Evolutionary conservation across 2,113 vertebrate genomes (phyloP), one percentile per base, ranked within the genome.

Genomic region (Passer domesticus): DNA sequence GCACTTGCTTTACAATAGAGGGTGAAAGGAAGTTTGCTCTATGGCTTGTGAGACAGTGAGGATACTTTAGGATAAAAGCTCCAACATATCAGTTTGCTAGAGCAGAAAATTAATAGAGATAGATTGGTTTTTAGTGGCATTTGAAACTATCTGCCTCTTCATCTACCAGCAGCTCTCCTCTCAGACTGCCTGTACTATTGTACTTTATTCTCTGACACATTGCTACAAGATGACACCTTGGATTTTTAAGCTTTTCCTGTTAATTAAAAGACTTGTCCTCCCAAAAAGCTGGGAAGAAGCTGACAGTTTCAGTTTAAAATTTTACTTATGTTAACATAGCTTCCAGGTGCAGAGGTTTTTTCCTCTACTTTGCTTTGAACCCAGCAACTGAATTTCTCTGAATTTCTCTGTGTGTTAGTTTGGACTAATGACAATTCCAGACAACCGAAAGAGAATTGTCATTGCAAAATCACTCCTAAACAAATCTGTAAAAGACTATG

Each of bases 101-200:
- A 94, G 66, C 41, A 94, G 60, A 92, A 94, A 94, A 91, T 82
- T 83, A 92, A 94, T 55, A 77, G 22, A 87, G 87, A 63, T 8
- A 74, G 77, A 90, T 22, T 20, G 30, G 5, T 0, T 76, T 87
- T 89, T 37, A 92, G 78, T 62, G 41, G 53, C 70, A 87, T 87
- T 91, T 85, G 58, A 92, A 96, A 89, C 58, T 82, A 83, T 56
- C 73, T 94, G 84, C 22, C 49, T 58, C 68, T 88, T 91, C 63
- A 87, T 66, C 82, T 72, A 85, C 41, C 79, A 83, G 64, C 25
- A 93, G 92, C 43, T 74, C 39, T 83, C 75, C 63, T 87, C 92
- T 74, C 60, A 77, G 64, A 56, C 56, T 56, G 76, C 31, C 66
- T 67, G 44, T 52, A 25, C 66, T 60, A 28, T n/a, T 39, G 55